phyloP scores from a whole-genome alignment of 2,797 vertebrate genomes.

The Todus mexicanus region DNA sequence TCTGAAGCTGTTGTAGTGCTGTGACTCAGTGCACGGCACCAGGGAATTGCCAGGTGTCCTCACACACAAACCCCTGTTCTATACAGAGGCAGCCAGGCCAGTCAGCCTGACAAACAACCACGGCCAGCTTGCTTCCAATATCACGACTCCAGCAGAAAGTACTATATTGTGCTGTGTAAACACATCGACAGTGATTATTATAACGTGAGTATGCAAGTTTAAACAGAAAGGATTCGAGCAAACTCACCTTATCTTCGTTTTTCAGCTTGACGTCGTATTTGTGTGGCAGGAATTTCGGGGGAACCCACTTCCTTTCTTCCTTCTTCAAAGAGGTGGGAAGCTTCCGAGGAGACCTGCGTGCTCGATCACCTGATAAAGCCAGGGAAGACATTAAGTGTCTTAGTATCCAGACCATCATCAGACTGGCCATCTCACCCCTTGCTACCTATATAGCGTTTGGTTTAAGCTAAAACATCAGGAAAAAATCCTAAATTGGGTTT shows the following conservation, averaged over 20 bases:
- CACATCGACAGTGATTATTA: fast-evolving
- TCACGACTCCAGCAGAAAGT: fast-evolving
- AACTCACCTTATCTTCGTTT: slow-evolving; percentile 91
- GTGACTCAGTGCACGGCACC: neutral
- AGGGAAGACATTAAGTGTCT: neutral
- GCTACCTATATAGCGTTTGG: neutral
- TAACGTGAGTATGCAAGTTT: neutral
- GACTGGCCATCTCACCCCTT: neutral
- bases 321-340: slow-evolving; percentile 91
- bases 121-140: neutral
- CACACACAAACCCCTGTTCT: neutral
- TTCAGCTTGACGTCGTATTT: slow-evolving; percentile 96
- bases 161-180: neutral
- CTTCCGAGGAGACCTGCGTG: slow-evolving; percentile 94
- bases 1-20: neutral
- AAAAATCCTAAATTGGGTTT: neutral
- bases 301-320: slow-evolving; percentile 94
- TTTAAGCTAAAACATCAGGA: neutral
- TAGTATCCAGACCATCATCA: neutral
- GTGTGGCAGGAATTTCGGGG: slow-evolving; percentile 96
- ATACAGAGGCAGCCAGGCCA: neutral
- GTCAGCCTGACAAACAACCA: neutral
- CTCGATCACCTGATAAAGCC: slow-evolving; percentile 83
- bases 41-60: neutral
- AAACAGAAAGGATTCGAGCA: neutral